phyloP scores from a whole-genome alignment of 2,888 invertebrate species.

The Hyppa rectilinea region DNA sequence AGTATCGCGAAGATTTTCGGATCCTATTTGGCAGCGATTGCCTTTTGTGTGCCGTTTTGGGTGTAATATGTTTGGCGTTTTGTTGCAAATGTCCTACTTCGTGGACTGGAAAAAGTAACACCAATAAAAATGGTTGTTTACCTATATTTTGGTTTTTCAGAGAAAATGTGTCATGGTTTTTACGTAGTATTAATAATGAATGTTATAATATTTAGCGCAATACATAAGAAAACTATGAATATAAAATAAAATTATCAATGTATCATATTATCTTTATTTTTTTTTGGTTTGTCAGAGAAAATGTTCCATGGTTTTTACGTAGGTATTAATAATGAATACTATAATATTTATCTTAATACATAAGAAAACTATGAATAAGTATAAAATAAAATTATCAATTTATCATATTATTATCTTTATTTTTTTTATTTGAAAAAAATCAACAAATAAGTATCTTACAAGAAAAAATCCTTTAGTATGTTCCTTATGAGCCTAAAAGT shows the following conservation, averaged over 20 bases:
- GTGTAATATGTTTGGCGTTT: conserved; percentile 22
- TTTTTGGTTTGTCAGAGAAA: neutral
- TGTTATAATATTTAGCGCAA: neutral
- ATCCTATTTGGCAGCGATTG: conserved; percentile 42
- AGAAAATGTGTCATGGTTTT: neutral
- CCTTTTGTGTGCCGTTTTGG: conserved; percentile 33
- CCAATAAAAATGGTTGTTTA: neutral
- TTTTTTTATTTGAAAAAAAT: too few species aligned
- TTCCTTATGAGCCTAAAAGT: neutral
- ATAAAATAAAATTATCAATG: neutral
- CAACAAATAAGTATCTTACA: neutral
- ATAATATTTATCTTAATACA: neutral
- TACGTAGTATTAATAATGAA: too few species aligned
- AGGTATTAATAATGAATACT: too few species aligned
- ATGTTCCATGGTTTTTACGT: neutral
- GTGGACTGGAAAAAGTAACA: neutral
- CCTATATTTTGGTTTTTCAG: neutral
- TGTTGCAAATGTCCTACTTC: conserved; percentile 3
- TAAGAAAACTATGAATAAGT: neutral
- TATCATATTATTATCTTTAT: neutral
- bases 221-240: neutral
- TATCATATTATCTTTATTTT: neutral
- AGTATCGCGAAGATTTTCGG: conserved; percentile 37
- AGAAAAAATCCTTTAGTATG: neutral
- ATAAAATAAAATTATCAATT: neutral